Evolutionary conservation across 2,888 invertebrate species (phyloP), one percentile per base, ranked within the genome.

Genomic region (Calliscelio sp.): DNA sequence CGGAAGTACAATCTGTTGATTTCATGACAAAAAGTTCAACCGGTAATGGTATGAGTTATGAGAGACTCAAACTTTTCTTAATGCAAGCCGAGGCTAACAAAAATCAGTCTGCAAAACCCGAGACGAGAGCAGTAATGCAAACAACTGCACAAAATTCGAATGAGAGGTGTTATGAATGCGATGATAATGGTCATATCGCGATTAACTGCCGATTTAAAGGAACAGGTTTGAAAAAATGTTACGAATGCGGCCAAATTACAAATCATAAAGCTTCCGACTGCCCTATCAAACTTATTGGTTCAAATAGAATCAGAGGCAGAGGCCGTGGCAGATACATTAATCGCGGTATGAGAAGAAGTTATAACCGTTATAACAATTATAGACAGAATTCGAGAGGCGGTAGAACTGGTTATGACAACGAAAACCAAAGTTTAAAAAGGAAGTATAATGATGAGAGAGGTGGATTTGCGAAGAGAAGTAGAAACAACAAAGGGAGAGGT

Each of bases 31-130:
- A 73, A 68, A 81, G 66, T 41, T 59, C 63, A 75, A 84, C 74
- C 53, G 81, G 84, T 14, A 59, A 74, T 57, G 78, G 84, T 10
- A 63, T 86, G 32, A 84, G 51, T 51, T 86, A 86, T 57, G 81
- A 86, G 46, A 49, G 71, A 41, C 51, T 81, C 20, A 86, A 86
- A 70, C 35, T 49, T 2, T 84, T 81, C 25, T 66, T 85, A 46
- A 49, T 84, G 16, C 73, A 85, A 53, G 68, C 51, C 63, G 84
- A 81, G 73, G 81, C 84, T 14, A 86, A 86, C 32, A 78, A 44
- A 25, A 46, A 46, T 10, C 44, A 46, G 20, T 8, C 35, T 35
- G 35, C 35, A 28, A 35, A 8, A 8, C 14, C 35, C 14, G 35
- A 35, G 8, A 35, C 35, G 35, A 55, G 11, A 73, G 53, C 10